Base-by-base conservation (phyloP, 92 coral and sea anemone species). In the Palythoa grandis region DNA sequence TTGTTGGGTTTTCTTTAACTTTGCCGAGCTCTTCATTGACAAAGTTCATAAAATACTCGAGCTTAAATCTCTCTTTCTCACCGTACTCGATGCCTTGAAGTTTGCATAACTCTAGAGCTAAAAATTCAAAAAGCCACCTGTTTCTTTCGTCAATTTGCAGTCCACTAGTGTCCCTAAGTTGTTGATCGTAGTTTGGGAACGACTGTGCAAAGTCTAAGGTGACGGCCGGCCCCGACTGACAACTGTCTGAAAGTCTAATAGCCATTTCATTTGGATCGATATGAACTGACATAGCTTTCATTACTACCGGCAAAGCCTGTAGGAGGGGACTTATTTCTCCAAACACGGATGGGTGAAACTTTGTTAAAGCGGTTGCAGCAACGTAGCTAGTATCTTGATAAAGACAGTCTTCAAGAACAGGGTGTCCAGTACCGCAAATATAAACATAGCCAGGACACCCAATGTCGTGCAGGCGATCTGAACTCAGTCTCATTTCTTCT, bases 341-440 rank as follows among this genome's bases (percentile, higher is more conserved):
- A 70, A 88, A 93, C 57, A 93, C 77, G 22, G 75, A 85, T 7
- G 93, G 88, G 58, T 93, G 89, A 50, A 93, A 90, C 15, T 50
- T 70, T 83, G 86, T 93, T 12, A 93, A 73, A 43, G 93, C 75
- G 29, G 92, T 67, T 40, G 93, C 71, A 2, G 93, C 89, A 23
- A 93, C 90, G 78, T 80, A 92, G 5, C 40, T 54, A 24, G 95
- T 79, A 70, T 82, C 84, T 60, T 84, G 78, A 61, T 47, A 65
- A 16, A 92, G 73, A 73, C 91, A 90, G 60, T 88, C 82, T 25
- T 90, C 67, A 7, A 90, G 80, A 2, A 93, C 89, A 22, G 92
- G 89, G 65, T 93, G 93, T 56, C 79, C 86, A 19, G 14, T 57
- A 1, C 93, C 95, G 37, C 72, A 61, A 87, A 93, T 92, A 50